phyloP scores from a whole-genome alignment of 1,140 invertebrate species.

The Copidosoma floridanum region DNA sequence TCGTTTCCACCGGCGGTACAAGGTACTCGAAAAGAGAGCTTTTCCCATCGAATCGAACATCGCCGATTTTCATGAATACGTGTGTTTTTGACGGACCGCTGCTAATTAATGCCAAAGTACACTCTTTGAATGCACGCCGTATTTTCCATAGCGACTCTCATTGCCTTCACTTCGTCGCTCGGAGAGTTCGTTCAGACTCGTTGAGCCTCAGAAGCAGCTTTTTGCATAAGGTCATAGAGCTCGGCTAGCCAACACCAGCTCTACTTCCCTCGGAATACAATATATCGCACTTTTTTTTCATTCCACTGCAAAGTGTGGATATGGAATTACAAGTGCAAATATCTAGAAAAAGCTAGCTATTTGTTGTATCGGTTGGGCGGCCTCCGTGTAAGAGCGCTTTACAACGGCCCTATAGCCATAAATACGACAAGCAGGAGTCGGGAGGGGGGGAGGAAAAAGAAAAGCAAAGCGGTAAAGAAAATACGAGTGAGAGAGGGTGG shows the following conservation, averaged over 20 bases:
- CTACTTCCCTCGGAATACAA: too few relatives aligned
- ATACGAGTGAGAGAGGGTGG: neutral
- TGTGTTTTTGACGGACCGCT: neutral
- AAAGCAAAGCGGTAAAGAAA: conserved; percentile 6
- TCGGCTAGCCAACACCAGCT: too few relatives aligned
- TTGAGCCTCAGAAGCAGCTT: too few relatives aligned
- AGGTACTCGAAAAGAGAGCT: too few relatives aligned
- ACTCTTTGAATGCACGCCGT: neutral
- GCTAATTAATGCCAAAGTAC: neutral
- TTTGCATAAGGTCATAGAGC: too few relatives aligned
- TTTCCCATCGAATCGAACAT: too few relatives aligned
- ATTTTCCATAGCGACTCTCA: neutral
- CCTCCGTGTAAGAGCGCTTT: neutral
- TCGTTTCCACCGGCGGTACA: too few relatives aligned
- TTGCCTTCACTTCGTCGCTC: neutral
- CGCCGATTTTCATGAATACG: neutral
- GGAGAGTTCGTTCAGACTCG: neutral
- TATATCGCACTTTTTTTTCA: too few relatives aligned
- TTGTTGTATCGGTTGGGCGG: too few relatives aligned
- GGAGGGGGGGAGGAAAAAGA: too few relatives aligned
- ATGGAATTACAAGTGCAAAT: neutral
- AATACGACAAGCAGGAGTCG: conserved; percentile 51
- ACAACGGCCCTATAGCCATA: conserved; percentile 30
- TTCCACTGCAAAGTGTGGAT: too few relatives aligned
- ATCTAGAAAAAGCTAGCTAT: neutral